Conservation (phyloP, 2,888 invertebrate genomes). For the Eurytoma californica region DNA sequence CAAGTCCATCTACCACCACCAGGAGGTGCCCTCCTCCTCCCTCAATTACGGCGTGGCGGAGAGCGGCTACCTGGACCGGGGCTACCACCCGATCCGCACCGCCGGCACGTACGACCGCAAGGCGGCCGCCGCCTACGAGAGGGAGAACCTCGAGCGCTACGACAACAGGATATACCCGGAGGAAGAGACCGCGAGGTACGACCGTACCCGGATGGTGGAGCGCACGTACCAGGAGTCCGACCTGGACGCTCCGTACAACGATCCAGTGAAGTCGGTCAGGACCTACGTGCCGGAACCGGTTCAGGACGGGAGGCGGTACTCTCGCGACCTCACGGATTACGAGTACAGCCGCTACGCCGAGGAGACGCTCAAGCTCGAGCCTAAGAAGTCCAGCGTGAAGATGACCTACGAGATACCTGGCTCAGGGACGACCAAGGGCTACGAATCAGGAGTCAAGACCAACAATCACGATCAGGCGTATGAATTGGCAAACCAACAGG, state of each 20-base stretch:
- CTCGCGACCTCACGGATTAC: conserved; percentile 70
- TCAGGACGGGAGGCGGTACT: conserved; percentile 68
- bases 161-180: conserved; percentile 71
- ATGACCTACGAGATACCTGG: conserved; percentile 65
- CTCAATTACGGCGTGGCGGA: conserved; percentile 53
- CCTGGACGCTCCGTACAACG: conserved; percentile 71
- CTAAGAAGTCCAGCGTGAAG: conserved; percentile 68
- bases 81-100: conserved; percentile 47
- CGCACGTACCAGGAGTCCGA: conserved; percentile 72
- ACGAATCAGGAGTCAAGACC: conserved; percentile 73
- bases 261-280: conserved; percentile 65
- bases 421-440: conserved; percentile 65
- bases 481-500: conserved; percentile 68
- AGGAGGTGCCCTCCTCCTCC: conserved; percentile 54
- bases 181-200: conserved; percentile 67
- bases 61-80: conserved; percentile 55
- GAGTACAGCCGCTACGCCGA: conserved; percentile 72
- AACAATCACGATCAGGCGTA: conserved; percentile 71
- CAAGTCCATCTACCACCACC: conserved; percentile 63
- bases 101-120: conserved; percentile 64
- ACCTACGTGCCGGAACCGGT: conserved; percentile 60
- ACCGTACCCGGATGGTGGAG: conserved; percentile 61
- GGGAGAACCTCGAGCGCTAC: conserved; percentile 69
- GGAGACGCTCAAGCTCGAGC: conserved; percentile 70
- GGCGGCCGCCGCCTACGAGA: conserved; percentile 63